phyloP scores from a whole-genome alignment of 2,888 invertebrate genomes.

The Drosophila incognita region DNA sequence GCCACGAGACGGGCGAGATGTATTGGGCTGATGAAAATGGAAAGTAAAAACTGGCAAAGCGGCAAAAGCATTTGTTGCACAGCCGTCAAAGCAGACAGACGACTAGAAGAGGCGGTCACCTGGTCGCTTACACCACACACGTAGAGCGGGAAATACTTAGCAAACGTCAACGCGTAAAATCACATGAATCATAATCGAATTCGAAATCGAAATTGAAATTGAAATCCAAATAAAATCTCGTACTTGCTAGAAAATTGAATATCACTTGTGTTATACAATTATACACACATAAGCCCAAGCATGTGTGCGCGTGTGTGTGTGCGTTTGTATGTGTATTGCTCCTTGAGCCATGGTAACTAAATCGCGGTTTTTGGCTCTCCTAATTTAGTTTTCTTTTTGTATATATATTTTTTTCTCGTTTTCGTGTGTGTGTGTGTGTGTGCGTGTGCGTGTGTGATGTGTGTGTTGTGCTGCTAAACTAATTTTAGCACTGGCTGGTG shows the following conservation, averaged over 20 bases:
- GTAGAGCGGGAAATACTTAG: conserved; percentile 9
- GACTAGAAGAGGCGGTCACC: conserved; percentile 35
- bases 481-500: conserved; percentile 46
- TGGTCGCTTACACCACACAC: conserved; percentile 10
- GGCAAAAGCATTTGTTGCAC: conserved; percentile 66
- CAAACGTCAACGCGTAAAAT: conserved; percentile 9
- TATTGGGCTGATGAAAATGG: conserved; percentile 61
- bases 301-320: conserved; percentile 11
- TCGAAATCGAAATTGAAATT: not conserved
- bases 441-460: conserved; percentile 5
- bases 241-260: conserved; percentile 6
- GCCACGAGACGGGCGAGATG: conserved; percentile 16
- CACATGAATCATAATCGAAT: not conserved
- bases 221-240: conserved; percentile 3
- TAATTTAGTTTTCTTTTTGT: conserved; percentile 8
- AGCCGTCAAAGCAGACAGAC: conserved; percentile 75
- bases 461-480: conserved; percentile 35
- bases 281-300: not conserved
- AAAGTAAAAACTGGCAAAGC: conserved; percentile 67
- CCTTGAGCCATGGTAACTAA: conserved; percentile 14
- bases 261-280: conserved; percentile 8
- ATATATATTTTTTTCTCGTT: conserved; percentile 14
- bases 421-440: conserved; percentile 2
- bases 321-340: not conserved
- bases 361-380: conserved; percentile 21